phyloP scores from a whole-genome alignment of 1,140 invertebrate species.

The Chelonus insularis region DNA sequence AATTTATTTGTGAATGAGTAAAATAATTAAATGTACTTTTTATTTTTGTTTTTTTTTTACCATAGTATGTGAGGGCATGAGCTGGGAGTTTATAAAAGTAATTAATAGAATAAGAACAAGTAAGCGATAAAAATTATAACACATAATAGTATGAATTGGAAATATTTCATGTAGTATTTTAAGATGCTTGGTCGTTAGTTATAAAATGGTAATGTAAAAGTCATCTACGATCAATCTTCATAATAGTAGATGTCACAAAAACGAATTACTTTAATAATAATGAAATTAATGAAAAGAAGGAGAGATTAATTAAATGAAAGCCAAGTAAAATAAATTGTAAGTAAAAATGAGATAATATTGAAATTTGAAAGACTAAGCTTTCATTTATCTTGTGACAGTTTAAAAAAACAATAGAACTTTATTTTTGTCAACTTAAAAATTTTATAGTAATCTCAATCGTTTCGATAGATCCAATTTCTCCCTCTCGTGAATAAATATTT shows the following conservation, averaged over 20 bases:
- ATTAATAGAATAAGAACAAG: no score
- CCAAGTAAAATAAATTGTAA: neutral
- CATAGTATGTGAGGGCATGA: conserved; percentile 37
- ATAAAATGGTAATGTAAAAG: neutral
- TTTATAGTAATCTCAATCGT: no score
- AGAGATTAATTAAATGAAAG: neutral
- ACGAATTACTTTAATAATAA: neutral
- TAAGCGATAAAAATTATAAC: no score
- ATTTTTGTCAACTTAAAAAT: no score
- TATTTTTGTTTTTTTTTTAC: neutral
- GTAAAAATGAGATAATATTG: neutral
- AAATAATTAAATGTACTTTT: neutral
- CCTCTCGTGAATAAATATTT: no score
- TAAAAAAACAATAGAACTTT: no score
- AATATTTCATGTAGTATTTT: neutral
- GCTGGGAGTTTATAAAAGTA: conserved; percentile 34
- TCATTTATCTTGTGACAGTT: no score
- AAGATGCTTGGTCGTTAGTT: neutral
- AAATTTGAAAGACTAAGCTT: no score
- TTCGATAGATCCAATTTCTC: no score
- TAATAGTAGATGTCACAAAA: neutral
- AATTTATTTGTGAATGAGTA: conserved; percentile 5
- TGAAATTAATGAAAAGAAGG: no score
- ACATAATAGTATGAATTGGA: no score
- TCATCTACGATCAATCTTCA: neutral